Percentiles rank a stretch among this genome's conserved stretches.
Evolutionary conservation across 2,113 vertebrate species (phyloP).

Genomic region (Sebastes fasciatus): DNA sequence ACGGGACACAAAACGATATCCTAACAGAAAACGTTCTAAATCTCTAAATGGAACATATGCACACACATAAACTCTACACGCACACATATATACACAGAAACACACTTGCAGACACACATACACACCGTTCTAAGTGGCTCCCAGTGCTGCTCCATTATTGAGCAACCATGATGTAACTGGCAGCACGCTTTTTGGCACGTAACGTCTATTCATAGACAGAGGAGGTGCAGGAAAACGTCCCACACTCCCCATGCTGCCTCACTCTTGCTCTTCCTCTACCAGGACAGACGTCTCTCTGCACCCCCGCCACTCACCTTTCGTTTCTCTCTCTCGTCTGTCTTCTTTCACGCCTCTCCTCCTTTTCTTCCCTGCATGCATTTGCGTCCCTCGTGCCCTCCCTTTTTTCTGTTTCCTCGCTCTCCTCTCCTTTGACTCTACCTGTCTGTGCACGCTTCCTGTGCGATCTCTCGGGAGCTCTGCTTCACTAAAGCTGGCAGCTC

Average conservation of each 20-base stretch:
- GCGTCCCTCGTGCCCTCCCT: constrained; percentile 14
- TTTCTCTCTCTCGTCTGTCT: constrained; percentile 31
- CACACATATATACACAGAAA: constrained; percentile 39
- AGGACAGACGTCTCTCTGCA: constrained; percentile 42
- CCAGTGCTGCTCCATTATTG: constrained; percentile 82
- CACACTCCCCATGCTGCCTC: constrained; percentile 59
- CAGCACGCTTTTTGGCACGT: constrained; percentile 80
- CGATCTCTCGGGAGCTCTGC: constrained; percentile 50
- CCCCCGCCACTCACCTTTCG: constrained; percentile 47
- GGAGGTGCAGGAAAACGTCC: constrained; percentile 68
- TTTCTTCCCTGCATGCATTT: constrained; percentile 22
- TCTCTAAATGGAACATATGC: constrained; percentile 65
- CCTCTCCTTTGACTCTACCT: constrained; percentile 49
- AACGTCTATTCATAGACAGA: constrained; percentile 81
- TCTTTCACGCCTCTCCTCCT: background rate
- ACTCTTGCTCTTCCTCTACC: constrained; percentile 37
- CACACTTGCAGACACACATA: constrained; percentile 57
- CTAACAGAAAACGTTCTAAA: constrained; percentile 54
- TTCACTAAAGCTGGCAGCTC: constrained; percentile 56
- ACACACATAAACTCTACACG: constrained; percentile 47
- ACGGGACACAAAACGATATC: constrained; percentile 47
- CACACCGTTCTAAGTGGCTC: constrained; percentile 75
- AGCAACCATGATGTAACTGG: constrained; percentile 82
- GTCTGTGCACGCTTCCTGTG: constrained; percentile 42
- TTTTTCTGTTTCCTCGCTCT: constrained; percentile 10